Evolutionary conservation across 1,140 invertebrate species (phyloP).

Genomic region (Elymnias hypermnestra): DNA sequence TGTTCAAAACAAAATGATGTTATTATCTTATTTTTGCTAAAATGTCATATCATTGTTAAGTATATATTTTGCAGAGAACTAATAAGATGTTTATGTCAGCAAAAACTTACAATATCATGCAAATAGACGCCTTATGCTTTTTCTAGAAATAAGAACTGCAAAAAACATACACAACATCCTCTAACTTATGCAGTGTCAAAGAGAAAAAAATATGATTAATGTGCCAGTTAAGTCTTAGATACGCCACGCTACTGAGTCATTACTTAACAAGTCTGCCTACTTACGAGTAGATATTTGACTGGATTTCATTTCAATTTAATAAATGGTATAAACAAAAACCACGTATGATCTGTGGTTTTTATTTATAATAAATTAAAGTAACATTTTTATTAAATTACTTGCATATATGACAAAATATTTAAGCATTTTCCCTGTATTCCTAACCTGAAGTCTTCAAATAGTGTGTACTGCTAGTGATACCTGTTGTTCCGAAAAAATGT

Average conservation of each 20-base stretch:
- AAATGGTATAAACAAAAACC: neutral
- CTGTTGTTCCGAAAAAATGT: no score
- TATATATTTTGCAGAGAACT: no score
- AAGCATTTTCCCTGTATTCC: no score
- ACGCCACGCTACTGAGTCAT: constrained; percentile 13
- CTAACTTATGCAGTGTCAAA: neutral
- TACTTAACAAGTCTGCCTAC: constrained; percentile 9
- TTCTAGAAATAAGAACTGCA: neutral
- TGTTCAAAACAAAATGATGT: no score
- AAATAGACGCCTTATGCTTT: neutral
- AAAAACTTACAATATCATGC: neutral
- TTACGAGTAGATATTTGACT: constrained; percentile 9
- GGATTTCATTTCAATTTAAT: constrained; percentile 11
- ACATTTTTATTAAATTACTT: no score
- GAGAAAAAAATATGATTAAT: constrained; percentile 11
- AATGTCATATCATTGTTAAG: no score
- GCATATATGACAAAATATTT: no score
- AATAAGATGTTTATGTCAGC: neutral
- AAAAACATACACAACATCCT: neutral
- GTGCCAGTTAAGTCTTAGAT: neutral
- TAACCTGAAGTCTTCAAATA: no score
- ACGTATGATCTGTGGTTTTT: no score
- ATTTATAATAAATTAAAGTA: no score
- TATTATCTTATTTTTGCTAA: no score
- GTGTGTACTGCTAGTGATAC: no score